Evolutionary conservation across 2,888 invertebrate species (phyloP).

Genomic region (Leptinotarsa haldemani): DNA sequence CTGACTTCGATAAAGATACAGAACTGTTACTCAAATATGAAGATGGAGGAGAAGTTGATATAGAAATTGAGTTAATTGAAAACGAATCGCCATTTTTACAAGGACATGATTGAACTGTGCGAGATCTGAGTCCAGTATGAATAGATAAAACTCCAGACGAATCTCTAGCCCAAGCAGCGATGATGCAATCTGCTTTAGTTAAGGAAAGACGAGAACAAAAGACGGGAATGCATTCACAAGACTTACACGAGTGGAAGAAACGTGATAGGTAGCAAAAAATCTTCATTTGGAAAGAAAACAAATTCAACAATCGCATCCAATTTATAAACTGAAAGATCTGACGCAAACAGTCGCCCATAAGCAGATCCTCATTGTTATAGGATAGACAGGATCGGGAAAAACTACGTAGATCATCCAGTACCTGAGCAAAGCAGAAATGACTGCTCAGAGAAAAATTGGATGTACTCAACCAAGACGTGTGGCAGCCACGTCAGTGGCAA

Average conservation of each 20-base stretch:
- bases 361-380: conserved; percentile 97
- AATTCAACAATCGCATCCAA: conserved; percentile 92
- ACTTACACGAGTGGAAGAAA: conserved; percentile 99
- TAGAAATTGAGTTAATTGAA: conserved; percentile 98
- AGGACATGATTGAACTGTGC: conserved; percentile 85
- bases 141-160: conserved; percentile 99
- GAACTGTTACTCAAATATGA: conserved; percentile 91
- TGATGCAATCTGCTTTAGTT: conserved; percentile 99
- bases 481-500: conserved; percentile 99
- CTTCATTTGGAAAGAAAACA: conserved; percentile 97
- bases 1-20: conserved; percentile 97
- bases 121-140: conserved; percentile 92
- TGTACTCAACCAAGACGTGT: conserved; percentile 94
- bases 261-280: conserved; percentile 96
- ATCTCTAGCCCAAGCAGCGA: conserved; percentile 97
- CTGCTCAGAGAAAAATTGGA: conserved; percentile 91
- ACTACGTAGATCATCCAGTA: conserved; percentile 99
- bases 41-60: conserved; percentile 95
- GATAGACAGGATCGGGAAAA: conserved; percentile 98
- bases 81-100: conserved; percentile 98
- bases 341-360: conserved; percentile 96
- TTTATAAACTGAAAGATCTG: conserved; percentile 93
- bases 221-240: conserved; percentile 89
- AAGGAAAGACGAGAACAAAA: conserved; percentile 97
- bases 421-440: conserved; percentile 94